Evolutionary conservation across 2,888 invertebrate species (phyloP), one percentile per base, ranked within the genome.

Genomic region (Eurytoma adleriae): DNA sequence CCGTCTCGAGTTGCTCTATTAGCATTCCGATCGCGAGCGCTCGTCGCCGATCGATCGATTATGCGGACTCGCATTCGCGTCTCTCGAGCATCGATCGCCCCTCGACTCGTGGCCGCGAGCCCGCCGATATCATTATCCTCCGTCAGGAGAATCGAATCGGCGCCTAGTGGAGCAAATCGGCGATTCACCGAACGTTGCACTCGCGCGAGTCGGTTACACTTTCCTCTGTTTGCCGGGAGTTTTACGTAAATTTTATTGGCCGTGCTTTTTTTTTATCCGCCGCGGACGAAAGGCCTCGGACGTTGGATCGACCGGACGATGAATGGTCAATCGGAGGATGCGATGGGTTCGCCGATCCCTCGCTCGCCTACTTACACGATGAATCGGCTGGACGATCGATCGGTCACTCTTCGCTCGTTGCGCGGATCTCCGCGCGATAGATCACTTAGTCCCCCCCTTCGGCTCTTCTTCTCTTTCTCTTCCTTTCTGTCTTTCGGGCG

Each of bases 321-420:
- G 57, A 69, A 69, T 40, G 69, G 40, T 57, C 57, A 18, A 57
- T 69, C 30, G 69, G 57, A 20, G 18, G 27, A 56, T 56, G 27
- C 30, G 56, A 68, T 68, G 27, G 68, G n/a, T 56, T 56, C 27
- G 30, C 12, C 56, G 50, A 67, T 67, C 30, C 7, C 18, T 48
- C 18, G 30, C 30, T 10, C 62, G 66, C 40, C 40, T 40, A 40
- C 40, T 24, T 48, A 57, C 10, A 30, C 54, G n/a, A 82, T 82
- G 78, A 83, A 84, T 85, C 84, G 83, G 83, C 81, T 81, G 81
- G 83, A 76, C 78, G 83, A 84, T 85, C 84, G 83, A 83, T 81
- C 82, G 81, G 83, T 79, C 70, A 82, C 82, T 83, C 82, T 85
- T 78, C 54, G 71, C 76, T 67, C 67, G 66, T 24, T 71, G 59